Base-by-base conservation (phyloP, 1,140 invertebrate genomes). In the Leguminivora glycinivorella region DNA sequence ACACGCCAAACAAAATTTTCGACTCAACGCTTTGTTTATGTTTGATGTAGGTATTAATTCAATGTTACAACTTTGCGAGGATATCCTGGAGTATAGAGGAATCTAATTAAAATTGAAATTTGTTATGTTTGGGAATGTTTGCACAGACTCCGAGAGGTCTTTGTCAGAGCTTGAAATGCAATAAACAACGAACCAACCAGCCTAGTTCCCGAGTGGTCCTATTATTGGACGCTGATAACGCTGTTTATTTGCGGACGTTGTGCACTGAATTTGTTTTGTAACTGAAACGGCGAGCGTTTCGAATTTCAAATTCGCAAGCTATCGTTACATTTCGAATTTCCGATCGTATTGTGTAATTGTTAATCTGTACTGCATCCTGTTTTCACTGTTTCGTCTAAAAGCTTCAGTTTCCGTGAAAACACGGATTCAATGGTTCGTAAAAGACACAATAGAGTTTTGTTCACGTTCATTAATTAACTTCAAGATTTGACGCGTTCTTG, bases 381-480 rank as follows among this genome's bases (percentile, higher is more conserved):
- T 63, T 63, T 63, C 26, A 29, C 12, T 19, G 26, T 29, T 63
- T 63, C n/a, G 19, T 31, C 26, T 31, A 34, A 63, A 31, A 63
- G 58, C 58, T 12, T 9, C 34, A 12, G n/a, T 26, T 29, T 63
- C 14, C 26, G 1, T 17, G 5, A 31, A 31, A 63, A 63, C 14
- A 67, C 68, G 25, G 58, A 67, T 70, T 63, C 60, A 25, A 52
- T 63, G 58, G 52, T 72, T 31, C 66, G 66, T 26, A 38, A 69
- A 24, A 67, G 34, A 43, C 66, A 67, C 66, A 67, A 67, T 34
- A 34, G 66, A 14, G 66, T 43, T 40, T 68, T 58, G 71, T 31
- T 26, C 40, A 67, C 69, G 67, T 69, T 80, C 76, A 79, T 80
- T 82, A 76, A 76, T 78, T 71, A 75, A 68, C 68, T 74, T 80